A percentile compares a stretch with the other conserved stretches of the same genome.
Evolutionary conservation across 2,797 vertebrate species (phyloP).

Genomic region (Premnoplex brunnescens): DNA sequence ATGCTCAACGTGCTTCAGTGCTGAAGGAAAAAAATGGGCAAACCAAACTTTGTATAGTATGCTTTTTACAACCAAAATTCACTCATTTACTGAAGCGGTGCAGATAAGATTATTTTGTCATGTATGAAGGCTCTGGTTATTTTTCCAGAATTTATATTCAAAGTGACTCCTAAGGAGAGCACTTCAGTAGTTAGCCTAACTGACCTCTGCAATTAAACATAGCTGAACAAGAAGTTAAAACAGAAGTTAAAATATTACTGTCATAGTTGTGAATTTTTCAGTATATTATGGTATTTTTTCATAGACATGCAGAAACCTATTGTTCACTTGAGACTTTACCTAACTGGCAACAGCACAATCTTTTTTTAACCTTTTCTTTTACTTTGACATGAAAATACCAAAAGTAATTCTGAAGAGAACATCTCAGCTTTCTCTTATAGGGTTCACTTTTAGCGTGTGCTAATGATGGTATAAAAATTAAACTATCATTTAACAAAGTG

Average conservation of each 20-base stretch:
- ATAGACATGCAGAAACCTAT: neutral
- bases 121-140: neutral
- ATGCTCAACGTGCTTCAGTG: rapidly evolving
- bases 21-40: neutral
- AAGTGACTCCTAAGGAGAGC: neutral
- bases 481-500: neutral
- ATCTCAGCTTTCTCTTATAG: neutral
- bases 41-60: neutral
- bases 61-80: neutral
- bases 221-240: neutral
- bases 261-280: neutral
- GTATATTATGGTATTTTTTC: neutral
- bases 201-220: neutral
- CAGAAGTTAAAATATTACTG: neutral
- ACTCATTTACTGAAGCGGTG: neutral
- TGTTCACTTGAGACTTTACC: neutral
- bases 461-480: neutral
- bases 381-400: neutral
- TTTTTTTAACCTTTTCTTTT: neutral
- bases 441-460: neutral
- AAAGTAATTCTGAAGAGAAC: neutral
- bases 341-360: neutral
- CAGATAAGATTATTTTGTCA: neutral
- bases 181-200: neutral
- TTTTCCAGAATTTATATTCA: neutral